Evolutionary conservation across 2,113 vertebrate species (phyloP).

Genomic region (Eptatretus burgeri): DNA sequence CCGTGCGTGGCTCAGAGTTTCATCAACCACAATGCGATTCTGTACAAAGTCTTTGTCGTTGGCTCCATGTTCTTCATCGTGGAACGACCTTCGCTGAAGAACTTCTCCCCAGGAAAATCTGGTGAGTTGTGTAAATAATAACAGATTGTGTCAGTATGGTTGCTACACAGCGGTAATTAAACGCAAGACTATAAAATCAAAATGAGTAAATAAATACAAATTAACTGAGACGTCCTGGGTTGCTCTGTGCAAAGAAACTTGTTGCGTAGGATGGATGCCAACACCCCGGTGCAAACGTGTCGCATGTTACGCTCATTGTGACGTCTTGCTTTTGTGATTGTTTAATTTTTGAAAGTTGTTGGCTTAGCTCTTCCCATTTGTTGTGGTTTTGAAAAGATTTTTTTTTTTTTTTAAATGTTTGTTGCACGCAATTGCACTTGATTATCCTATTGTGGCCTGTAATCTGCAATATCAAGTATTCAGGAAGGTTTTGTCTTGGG

Average conservation of each 20-base stretch:
- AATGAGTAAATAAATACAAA: neutral
- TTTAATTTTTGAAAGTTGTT: too few species aligned
- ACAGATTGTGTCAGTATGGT: neutral
- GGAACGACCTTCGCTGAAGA: constrained; percentile 80
- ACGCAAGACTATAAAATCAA: neutral
- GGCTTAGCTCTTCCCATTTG: too few species aligned
- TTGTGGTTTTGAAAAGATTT: too few species aligned
- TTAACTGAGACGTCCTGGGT: neutral
- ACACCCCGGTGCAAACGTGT: too few species aligned
- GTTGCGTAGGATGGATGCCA: too few species aligned
- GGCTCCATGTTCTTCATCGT: constrained; percentile 81
- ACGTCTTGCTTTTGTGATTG: too few species aligned
- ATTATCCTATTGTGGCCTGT: too few species aligned
- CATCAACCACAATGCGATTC: constrained; percentile 85
- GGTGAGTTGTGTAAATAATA: constrained; percentile 20
- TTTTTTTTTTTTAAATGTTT: too few species aligned
- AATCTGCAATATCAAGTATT: too few species aligned
- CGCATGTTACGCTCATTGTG: too few species aligned
- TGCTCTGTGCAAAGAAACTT: neutral
- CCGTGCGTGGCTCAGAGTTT: constrained; percentile 94
- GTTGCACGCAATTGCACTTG: too few species aligned
- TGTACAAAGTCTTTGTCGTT: constrained; percentile 93
- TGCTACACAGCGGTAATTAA: neutral
- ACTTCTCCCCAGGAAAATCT: constrained; percentile 63
- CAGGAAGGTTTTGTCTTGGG: too few species aligned